Evolutionary conservation across 2,113 vertebrate species (phyloP).

Genomic region (Phrynosoma platyrhinos): DNA sequence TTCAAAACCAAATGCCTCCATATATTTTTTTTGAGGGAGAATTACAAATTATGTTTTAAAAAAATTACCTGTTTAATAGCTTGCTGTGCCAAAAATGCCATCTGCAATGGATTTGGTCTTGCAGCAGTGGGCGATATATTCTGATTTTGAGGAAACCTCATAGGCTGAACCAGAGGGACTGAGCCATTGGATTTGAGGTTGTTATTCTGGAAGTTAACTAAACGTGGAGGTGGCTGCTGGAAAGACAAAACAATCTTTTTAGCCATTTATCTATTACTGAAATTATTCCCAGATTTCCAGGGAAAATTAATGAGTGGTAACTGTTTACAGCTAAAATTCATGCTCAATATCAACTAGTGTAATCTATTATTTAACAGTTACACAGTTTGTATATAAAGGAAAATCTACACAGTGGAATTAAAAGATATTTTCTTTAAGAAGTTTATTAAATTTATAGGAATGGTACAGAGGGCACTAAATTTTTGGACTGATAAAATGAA

Average conservation of each 20-base stretch:
- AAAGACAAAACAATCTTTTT: conserved; percentile 40
- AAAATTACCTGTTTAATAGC: conserved; percentile 83
- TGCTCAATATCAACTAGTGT: neutral
- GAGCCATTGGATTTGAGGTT: conserved; percentile 77
- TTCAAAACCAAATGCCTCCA: no score
- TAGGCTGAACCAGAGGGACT: conserved; percentile 74
- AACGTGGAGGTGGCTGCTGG: conserved; percentile 78
- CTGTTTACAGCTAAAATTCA: neutral
- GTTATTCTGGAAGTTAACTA: conserved; percentile 85
- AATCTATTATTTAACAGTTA: neutral
- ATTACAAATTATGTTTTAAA: no score
- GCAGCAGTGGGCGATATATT: conserved; percentile 70
- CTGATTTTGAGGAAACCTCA: conserved; percentile 77
- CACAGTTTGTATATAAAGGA: neutral
- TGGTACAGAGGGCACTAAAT: neutral
- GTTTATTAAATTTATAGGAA: neutral
- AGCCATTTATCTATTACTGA: conserved; percentile 3
- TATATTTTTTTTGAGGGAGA: no score
- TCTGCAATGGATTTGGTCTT: conserved; percentile 78
- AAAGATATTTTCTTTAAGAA: neutral
- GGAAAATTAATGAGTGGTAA: neutral
- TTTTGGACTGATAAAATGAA: neutral
- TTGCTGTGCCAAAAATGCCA: conserved; percentile 82
- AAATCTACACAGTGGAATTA: neutral
- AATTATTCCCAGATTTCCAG: neutral